Base-by-base conservation (phyloP, 2,888 invertebrate genomes). In the Diarsia rubi region DNA sequence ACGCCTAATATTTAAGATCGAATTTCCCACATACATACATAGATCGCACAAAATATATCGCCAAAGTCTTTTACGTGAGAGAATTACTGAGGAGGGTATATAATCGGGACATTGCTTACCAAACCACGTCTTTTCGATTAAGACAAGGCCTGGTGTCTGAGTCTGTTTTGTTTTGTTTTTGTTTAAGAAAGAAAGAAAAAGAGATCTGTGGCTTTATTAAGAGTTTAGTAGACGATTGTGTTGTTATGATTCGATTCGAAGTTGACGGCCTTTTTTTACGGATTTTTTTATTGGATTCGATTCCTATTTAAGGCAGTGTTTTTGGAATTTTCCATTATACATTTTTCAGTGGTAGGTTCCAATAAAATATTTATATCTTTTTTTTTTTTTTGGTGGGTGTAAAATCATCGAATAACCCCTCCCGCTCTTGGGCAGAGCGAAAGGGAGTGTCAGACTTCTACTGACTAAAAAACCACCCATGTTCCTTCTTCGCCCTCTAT, bases 101-200 rank as follows among this genome's bases (percentile, higher is more conserved):
- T 80, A 75, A 82, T 79, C 73, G 62, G 60, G 37, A 63, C 69
- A 79, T 83, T 79, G 83, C 52, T 77, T 73, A 67, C 31, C 77
- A 63, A 68, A 73, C 57, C 88, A 86, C 79, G 86, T 85, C 12
- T 68, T 80, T 73, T 72, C 67, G 70, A 77, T 82, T 79, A 75
- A 75, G 74, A 73, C 70, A 27, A 59, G 52, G 60, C 27, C 49
- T 31, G 49, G 27, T 49, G 75, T 75, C 73, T 79, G 57, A 79
- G 45, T 63, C n/a, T 37, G 16, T 63, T 42, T 79, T 79, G 45
- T 79, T 79, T 81, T 81, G 44, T 80, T 74, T 67, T 76, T 66
- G 65, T 62, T 78, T 3, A 1, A 16, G 0, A 49, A 19, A 27
- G 27, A 62, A 44, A 37, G 6, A 62, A 44, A 37, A 3, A 47